A percentile compares a stretch with the other conserved stretches of the same genome.
Evolutionary conservation across 2,113 vertebrate genomes (phyloP).

Genomic region (Aspiorhynchus laticeps): DNA sequence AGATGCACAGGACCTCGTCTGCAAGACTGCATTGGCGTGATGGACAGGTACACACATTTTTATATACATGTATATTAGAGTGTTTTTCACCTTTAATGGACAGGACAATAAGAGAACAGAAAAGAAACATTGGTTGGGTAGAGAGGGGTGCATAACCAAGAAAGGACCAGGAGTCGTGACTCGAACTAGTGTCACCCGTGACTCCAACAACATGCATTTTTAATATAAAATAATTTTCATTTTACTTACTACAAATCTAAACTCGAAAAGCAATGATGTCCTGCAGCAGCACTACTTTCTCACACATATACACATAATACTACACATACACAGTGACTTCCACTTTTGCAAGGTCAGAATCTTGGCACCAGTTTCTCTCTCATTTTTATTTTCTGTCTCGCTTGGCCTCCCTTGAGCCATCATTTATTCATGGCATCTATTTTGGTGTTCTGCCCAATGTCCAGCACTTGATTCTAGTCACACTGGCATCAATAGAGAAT

Average conservation of each 20-base stretch:
- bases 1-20: slow-evolving; percentile 93
- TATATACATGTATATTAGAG: background rate
- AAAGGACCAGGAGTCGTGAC: background rate
- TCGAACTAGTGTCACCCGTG: background rate
- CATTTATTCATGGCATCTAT: slow-evolving; percentile 38
- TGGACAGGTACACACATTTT: slow-evolving; percentile 86
- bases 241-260: background rate
- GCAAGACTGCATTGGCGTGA: slow-evolving; percentile 96
- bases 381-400: slow-evolving; percentile 25
- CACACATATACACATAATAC: slow-evolving; percentile 3
- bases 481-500: slow-evolving; percentile 31
- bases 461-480: slow-evolving; percentile 27
- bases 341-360: slow-evolving; percentile 28
- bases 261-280: background rate
- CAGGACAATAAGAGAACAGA: background rate
- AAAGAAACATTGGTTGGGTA: too few species aligned
- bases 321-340: background rate
- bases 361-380: slow-evolving; percentile 24
- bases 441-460: slow-evolving; percentile 21
- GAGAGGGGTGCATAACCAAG: background rate
- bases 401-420: slow-evolving; percentile 13
- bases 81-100: background rate
- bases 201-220: background rate
- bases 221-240: background rate
- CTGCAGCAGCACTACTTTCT: background rate